A percentile compares a stretch with the other conserved stretches of the same genome.
phyloP scores from a whole-genome alignment of 2,113 vertebrate genomes.

The Silurus glanis region DNA sequence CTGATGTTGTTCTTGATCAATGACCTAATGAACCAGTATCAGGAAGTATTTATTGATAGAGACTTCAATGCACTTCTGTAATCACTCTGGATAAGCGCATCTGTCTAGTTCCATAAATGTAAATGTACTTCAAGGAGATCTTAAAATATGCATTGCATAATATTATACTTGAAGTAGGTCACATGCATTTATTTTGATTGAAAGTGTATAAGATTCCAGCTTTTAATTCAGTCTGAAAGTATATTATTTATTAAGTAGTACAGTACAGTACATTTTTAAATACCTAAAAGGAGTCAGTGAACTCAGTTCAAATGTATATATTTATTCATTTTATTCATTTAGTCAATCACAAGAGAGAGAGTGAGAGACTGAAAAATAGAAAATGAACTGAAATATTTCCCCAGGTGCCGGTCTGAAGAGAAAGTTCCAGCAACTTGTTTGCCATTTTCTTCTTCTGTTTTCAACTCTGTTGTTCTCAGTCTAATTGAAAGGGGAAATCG shows the following conservation, averaged over 20 bases:
- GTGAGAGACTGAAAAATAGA: background rate
- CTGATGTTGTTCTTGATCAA: too few relatives aligned
- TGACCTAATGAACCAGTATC: too few relatives aligned
- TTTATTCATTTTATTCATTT: too few relatives aligned
- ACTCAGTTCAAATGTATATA: too few relatives aligned
- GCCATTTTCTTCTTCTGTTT: background rate
- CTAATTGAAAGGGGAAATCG: background rate
- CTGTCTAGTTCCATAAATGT: too few relatives aligned
- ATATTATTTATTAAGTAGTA: background rate
- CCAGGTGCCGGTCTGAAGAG: constrained; percentile 11
- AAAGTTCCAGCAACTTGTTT: constrained; percentile 23
- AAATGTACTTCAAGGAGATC: background rate
- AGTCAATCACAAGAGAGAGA: background rate
- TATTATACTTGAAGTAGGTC: background rate
- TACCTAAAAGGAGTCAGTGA: background rate
- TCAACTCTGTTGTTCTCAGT: background rate
- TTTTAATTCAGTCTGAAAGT: background rate
- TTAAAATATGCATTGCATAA: background rate
- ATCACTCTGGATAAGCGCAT: too few relatives aligned
- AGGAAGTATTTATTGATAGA: too few relatives aligned
- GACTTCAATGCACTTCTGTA: too few relatives aligned
- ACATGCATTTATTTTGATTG: background rate
- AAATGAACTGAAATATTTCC: constrained; percentile 10
- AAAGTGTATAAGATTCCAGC: background rate
- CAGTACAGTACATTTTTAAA: background rate